Evolutionary conservation across 1,140 invertebrate genomes (phyloP), one percentile per base, ranked within the genome.

Genomic region (Philopotamus ludificatus): DNA sequence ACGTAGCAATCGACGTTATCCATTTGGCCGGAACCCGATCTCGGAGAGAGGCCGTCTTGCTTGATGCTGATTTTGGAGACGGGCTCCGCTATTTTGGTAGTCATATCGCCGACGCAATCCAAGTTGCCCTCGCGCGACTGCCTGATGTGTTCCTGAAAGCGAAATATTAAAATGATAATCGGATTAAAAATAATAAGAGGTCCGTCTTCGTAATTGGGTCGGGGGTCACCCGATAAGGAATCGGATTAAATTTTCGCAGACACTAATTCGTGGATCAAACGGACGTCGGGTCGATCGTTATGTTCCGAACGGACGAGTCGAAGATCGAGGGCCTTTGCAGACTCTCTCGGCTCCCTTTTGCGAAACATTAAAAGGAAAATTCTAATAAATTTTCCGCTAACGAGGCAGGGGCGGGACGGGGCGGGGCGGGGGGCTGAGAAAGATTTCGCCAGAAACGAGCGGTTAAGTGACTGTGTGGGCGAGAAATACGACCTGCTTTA

Each of bases 121-220:
- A 92, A 76, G 34, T 88, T 83, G 71, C 86, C 86, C 72, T 91
- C 89, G 61, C 89, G 86, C 1, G 90, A 92, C 71, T 90, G 86
- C 1, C 88, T 82, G 68, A 92, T 87, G 74, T 91, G 88, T 71
- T 91, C 90, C 90, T 93, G 78, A 3, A 77, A 74, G 42, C 49
- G 73, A 69, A 68, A 47, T 25, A 59, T 18, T 41, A 26, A 54
- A 28, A 54, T 12, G 8, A 54, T 47, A 12, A 47, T 12, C 4
- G 15, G 18, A 15, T 47, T 47, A 16, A 20, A 15, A 4, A 7
- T 7, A 16, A 47, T 47, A 15, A 12, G 44, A 4, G 4, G 44
- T 8, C 18, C 8, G 44, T 16, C 18, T 16, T 20, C n/a, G 12
- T 34, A 34, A 34, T 34, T 34, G 28, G 28, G 28, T 34, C 12